Conservation (phyloP, 2,797 vertebrate genomes). For the Phalanger gymnotis region DNA sequence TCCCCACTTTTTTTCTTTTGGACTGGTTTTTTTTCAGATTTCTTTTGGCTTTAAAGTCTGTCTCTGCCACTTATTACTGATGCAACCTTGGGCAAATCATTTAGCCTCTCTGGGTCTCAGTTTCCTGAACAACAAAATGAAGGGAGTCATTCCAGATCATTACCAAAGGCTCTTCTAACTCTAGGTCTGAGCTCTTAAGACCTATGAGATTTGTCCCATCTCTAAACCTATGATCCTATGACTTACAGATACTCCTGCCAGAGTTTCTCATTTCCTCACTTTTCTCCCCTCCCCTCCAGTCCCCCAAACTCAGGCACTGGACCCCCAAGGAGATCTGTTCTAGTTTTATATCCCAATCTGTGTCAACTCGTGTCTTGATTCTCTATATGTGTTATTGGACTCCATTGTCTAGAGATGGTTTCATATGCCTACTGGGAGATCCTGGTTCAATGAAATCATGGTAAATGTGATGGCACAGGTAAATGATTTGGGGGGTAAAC, state of each 20-base stretch:
- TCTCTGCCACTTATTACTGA: background rate
- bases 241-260: background rate
- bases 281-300: background rate
- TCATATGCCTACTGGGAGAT: background rate
- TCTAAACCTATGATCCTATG: background rate
- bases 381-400: background rate
- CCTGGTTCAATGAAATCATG: background rate
- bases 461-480: background rate
- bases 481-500: background rate
- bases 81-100: background rate
- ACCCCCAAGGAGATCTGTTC: background rate
- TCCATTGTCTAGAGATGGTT: background rate
- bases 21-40: background rate
- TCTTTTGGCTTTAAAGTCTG: background rate
- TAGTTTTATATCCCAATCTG: background rate
- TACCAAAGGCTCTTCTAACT: background rate
- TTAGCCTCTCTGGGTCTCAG: background rate
- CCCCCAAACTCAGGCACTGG: background rate
- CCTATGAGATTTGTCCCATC: background rate
- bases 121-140: background rate
- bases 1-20: background rate
- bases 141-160: background rate
- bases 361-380: too few relatives aligned
- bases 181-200: background rate
- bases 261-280: background rate